Percentiles rank a stretch among this genome's conserved stretches.
Conservation (phyloP, 2,888 invertebrate genomes). For the Yponomeuta evonymella region DNA sequence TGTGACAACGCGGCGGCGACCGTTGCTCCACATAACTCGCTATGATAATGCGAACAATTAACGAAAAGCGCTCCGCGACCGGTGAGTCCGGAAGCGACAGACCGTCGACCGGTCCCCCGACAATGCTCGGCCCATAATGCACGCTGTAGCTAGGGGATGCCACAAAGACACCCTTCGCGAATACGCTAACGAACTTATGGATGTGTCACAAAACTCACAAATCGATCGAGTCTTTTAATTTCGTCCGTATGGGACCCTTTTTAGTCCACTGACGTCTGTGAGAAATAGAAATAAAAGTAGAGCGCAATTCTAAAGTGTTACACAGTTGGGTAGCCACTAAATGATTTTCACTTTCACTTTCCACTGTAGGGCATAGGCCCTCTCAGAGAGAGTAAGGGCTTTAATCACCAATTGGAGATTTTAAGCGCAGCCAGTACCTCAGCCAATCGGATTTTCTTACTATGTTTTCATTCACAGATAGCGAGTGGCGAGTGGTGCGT, state of each 20-base stretch:
- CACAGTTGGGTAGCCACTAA: not conserved
- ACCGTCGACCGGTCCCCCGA: slow-evolving; percentile 8
- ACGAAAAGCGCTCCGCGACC: slow-evolving; percentile 29
- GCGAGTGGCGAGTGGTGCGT: no score
- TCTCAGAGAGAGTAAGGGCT: no score
- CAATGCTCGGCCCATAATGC: slow-evolving; percentile 2
- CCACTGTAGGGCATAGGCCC: not conserved
- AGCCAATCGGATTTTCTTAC: no score
- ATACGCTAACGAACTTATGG: slow-evolving; percentile 12
- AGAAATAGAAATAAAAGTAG: not conserved
- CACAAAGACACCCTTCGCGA: slow-evolving; percentile 10
- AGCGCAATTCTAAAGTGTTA: not conserved
- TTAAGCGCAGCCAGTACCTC: no score
- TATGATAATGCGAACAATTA: slow-evolving; percentile 36
- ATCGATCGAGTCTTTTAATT: slow-evolving; percentile 7
- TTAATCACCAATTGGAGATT: no score
- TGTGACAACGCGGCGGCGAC: slow-evolving; percentile 3
- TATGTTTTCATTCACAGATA: no score
- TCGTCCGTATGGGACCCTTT: not conserved
- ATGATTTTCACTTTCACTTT: no score
- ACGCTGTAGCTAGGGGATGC: slow-evolving; percentile 11
- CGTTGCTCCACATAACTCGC: slow-evolving; percentile 13
- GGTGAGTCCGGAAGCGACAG: slow-evolving; percentile 14
- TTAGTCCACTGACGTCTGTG: not conserved
- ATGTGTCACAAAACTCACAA: not conserved